phyloP scores from a whole-genome alignment of 1,140 invertebrate species.

The Drosophila arawakana region DNA sequence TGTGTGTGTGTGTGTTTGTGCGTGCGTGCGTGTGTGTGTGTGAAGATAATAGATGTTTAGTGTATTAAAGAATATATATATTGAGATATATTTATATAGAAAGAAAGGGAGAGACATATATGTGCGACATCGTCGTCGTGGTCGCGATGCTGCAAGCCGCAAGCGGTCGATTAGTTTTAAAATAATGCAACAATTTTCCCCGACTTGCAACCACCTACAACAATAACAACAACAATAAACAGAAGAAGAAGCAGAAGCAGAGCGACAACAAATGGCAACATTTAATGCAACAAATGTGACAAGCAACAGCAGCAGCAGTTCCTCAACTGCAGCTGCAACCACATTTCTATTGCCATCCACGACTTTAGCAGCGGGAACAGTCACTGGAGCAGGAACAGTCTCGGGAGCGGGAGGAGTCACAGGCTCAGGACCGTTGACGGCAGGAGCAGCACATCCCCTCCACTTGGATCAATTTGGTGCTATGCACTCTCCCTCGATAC shows the following conservation, averaged over 20 bases:
- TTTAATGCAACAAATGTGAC: slow-evolving; percentile 65
- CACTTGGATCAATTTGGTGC: slow-evolving; percentile 56
- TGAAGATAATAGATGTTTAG: slow-evolving; percentile 70
- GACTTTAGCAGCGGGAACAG: slow-evolving; percentile 8
- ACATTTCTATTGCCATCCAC: slow-evolving; percentile 74
- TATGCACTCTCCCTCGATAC: slow-evolving; percentile 22
- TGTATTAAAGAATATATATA: slow-evolving; percentile 49
- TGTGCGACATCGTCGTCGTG: slow-evolving; percentile 52
- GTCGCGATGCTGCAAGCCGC: slow-evolving; percentile 38
- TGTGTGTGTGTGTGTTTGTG: slow-evolving; percentile 55
- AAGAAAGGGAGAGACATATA: slow-evolving; percentile 23
- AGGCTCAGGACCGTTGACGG: slow-evolving; percentile 25
- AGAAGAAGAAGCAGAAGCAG: slow-evolving; percentile 25
- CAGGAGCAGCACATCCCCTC: slow-evolving; percentile 46
- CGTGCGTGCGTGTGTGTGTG: slow-evolving; percentile 57
- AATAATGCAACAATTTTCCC: slow-evolving; percentile 10
- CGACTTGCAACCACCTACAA: slow-evolving; percentile 15
- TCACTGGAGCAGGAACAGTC: slow-evolving; percentile 33
- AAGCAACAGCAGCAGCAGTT: slow-evolving; percentile 63
- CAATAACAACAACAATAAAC: slow-evolving; percentile 34
- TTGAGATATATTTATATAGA: slow-evolving; percentile 44
- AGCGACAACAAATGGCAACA: slow-evolving; percentile 69
- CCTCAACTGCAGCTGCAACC: slow-evolving; percentile 59
- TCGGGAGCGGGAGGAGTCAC: slow-evolving; percentile 26
- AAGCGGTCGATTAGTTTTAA: slow-evolving; percentile 12